Percentiles rank a stretch among this genome's conserved stretches.
These are phyloP conservation scores for Poeciliopsis retropinna DNA, from an alignment of 2,113 vertebrate genomes.

Conservation along the genomic window DNA sequence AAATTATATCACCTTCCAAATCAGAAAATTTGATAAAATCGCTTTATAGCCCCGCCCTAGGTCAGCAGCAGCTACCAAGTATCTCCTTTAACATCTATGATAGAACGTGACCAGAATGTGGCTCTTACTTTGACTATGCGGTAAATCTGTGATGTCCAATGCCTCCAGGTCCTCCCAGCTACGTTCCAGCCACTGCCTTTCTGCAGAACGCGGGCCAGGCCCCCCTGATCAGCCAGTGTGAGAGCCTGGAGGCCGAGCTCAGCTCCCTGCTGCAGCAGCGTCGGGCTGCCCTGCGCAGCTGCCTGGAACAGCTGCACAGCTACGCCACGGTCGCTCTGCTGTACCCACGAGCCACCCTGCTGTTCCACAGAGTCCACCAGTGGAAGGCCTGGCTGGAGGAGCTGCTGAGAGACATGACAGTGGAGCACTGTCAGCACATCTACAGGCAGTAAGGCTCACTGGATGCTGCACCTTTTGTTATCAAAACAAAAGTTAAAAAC, in stretches of 20 bases:
- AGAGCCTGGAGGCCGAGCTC: conserved; percentile 92
- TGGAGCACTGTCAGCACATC: conserved; percentile 89
- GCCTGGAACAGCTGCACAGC: conserved; percentile 95
- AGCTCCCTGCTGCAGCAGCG: conserved; percentile 92
- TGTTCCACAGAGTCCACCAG: conserved; percentile 90
- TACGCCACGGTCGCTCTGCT: conserved; percentile 97
- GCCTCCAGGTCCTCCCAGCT: conserved; percentile 92
- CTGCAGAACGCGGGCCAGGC: conserved; percentile 97
- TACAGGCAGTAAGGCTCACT: conserved; percentile 85
- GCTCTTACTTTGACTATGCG: not conserved
- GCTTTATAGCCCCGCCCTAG: not conserved
- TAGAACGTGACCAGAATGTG: not conserved
- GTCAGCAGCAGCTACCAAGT: not conserved
- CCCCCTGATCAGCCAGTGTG: conserved; percentile 95
- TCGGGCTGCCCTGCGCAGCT: conserved; percentile 87
- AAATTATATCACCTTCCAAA: no score
- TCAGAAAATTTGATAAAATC: no score
- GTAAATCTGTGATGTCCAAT: not conserved
- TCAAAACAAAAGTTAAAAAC: no score
- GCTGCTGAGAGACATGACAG: conserved; percentile 89
- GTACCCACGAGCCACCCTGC: conserved; percentile 91
- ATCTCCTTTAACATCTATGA: not conserved
- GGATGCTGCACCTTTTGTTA: not conserved
- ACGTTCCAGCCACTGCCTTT: conserved; percentile 95
- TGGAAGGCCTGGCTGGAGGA: conserved; percentile 99